Percentiles rank a stretch among this genome's conserved stretches.
Evolutionary conservation across 2,888 invertebrate genomes (phyloP).

Genomic region (Nemapogon koenigi): DNA sequence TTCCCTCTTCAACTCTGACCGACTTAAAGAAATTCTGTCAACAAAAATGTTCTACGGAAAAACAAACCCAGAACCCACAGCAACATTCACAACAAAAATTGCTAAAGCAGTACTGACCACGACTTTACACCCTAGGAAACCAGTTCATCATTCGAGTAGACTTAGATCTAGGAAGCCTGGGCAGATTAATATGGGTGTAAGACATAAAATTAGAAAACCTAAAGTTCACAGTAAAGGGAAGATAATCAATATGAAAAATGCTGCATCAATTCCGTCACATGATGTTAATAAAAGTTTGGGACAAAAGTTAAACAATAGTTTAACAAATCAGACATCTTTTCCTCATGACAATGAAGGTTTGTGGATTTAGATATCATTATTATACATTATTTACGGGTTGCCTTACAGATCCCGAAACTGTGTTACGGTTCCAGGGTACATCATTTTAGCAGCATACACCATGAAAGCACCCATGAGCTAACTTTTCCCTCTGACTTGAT

Average conservation of each 20-base stretch:
- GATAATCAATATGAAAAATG: conserved; percentile 19
- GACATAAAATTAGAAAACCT: conserved; percentile 69
- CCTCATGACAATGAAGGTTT: too few species aligned
- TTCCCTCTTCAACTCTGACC: conserved; percentile 48
- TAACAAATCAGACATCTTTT: too few species aligned
- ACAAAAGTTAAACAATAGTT: too few species aligned
- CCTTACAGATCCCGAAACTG: too few species aligned
- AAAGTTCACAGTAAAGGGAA: conserved; percentile 46
- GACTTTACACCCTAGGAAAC: conserved; percentile 26
- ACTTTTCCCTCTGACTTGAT: too few species aligned
- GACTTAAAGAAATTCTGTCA: conserved; percentile 54
- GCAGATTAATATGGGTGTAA: conserved; percentile 71
- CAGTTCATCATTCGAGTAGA: conserved; percentile 31
- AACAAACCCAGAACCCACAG: conserved; percentile 33
- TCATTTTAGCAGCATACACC: too few species aligned
- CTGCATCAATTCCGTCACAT: too few species aligned
- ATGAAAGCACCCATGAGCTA: too few species aligned
- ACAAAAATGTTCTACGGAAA: conserved; percentile 65
- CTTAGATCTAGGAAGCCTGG: conserved; percentile 48
- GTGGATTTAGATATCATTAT: too few species aligned
- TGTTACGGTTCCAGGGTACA: too few species aligned
- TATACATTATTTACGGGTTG: too few species aligned
- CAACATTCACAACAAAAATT: conserved; percentile 32
- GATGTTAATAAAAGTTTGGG: too few species aligned
- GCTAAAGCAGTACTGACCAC: conserved; percentile 36